Conservation (phyloP, 2,888 invertebrate genomes). For the Caenorhabditis auriculariae region DNA sequence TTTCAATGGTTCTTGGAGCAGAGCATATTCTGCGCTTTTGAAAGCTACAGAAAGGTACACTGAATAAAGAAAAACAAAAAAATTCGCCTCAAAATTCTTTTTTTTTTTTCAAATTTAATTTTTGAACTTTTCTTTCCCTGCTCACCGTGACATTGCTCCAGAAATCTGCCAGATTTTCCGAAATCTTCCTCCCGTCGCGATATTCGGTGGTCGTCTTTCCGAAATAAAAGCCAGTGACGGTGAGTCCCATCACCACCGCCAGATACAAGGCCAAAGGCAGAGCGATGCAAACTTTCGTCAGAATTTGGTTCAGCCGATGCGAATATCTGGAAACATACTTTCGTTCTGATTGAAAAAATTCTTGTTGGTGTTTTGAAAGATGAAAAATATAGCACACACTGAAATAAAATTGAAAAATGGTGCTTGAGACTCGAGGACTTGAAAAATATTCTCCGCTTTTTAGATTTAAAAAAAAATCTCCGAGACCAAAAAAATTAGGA, state of each 20-base stretch:
- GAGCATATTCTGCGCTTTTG: no score
- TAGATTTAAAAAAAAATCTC: slow-evolving; percentile 1
- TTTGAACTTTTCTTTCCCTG: no score
- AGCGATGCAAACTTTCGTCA: slow-evolving; percentile 26
- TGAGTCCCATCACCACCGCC: slow-evolving; percentile 26
- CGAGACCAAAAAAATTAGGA: no score
- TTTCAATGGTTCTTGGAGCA: no score
- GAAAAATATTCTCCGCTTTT: not conserved
- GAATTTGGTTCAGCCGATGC: slow-evolving; percentile 21
- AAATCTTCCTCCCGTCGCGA: slow-evolving; percentile 20
- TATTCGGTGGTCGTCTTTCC: slow-evolving; percentile 5
- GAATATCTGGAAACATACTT: slow-evolving; percentile 7
- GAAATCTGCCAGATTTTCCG: slow-evolving; percentile 36
- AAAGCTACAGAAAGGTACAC: no score
- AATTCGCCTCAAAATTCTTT: no score
- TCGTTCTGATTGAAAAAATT: no score
- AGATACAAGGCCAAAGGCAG: slow-evolving; percentile 28
- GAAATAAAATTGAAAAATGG: not conserved
- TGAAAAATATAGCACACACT: not conserved
- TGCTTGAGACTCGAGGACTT: slow-evolving; percentile 1
- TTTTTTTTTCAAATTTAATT: no score
- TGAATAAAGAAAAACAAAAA: no score
- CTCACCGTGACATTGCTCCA: slow-evolving; percentile 40
- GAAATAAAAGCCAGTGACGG: slow-evolving; percentile 27
- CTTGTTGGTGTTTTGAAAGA: no score